These are phyloP conservation scores for Tragulus kanchil DNA, from an alignment of 2,113 vertebrate species.

Conservation along the genomic window DNA sequence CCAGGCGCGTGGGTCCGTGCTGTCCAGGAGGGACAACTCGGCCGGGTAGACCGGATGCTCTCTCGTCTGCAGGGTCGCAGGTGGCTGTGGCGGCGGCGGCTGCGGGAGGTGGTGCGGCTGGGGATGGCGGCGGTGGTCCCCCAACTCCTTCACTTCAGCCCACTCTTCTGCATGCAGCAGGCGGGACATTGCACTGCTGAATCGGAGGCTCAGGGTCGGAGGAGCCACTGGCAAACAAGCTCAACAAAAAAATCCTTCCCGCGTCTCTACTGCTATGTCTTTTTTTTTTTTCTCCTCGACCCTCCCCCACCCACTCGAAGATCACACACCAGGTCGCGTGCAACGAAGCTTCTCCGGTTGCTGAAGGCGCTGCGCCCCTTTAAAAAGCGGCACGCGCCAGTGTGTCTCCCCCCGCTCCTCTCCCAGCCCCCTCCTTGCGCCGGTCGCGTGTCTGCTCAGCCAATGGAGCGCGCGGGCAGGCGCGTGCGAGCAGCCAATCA, in stretches of 20 bases:
- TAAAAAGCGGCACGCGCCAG: conserved; percentile 98
- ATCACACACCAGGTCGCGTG: conserved; percentile 89
- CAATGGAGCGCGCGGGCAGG: conserved; percentile 90
- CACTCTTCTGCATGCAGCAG: conserved; percentile 81
- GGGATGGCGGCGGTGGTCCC: conserved; percentile 73
- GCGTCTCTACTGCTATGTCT: conserved; percentile 41
- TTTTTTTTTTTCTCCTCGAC: not conserved
- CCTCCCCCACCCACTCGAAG: conserved; percentile 81
- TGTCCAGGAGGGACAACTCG: conserved; percentile 89
- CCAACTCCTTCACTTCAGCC: conserved; percentile 80
- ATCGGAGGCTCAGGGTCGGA: not conserved
- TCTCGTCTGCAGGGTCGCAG: conserved; percentile 85
- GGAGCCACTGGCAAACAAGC: conserved; percentile 6
- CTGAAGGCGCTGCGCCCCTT: conserved; percentile 92
- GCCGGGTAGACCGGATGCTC: conserved; percentile 84
- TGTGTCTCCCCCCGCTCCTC: conserved; percentile 75
- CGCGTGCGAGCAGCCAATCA: conserved; percentile 95
- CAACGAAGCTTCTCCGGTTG: conserved; percentile 93
- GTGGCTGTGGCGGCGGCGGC: conserved; percentile 78
- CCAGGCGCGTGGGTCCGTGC: conserved; percentile 93
- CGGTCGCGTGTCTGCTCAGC: conserved; percentile 93
- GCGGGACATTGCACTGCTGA: conserved; percentile 77
- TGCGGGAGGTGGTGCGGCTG: conserved; percentile 68
- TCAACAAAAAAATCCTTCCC: conserved; percentile 24
- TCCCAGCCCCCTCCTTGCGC: conserved; percentile 92